Base-by-base conservation (phyloP, 2,113 vertebrate genomes). In the Edolisoma coerulescens region DNA sequence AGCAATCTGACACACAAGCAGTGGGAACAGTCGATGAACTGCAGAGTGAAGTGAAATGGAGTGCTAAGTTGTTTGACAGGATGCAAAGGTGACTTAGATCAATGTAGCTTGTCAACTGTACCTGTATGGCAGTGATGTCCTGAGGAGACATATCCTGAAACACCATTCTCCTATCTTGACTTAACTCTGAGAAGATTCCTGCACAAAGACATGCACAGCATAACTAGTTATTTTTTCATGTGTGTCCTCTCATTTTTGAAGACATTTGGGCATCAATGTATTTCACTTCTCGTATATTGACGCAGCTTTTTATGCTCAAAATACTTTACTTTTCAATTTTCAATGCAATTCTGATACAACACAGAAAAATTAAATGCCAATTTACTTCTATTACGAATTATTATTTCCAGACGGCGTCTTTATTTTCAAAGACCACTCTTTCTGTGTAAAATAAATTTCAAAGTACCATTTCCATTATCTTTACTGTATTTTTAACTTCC, bases 51-150 rank as follows among this genome's bases (percentile, higher is more conserved):
- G 41, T 45, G 91, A 82, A 71, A 82, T 21, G 50, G 26, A 93
- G 81, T 75, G 64, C 50, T 61, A 78, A 84, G 73, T 9, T 92
- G 59, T 90, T 81, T 93, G 89, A 84, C 93, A 94, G 90, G 42
- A 70, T 61, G 76, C 57, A 90, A n/a, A 83, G 79, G 79, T 86
- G 83, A 76, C 68, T 73, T 69, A 69, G 54, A 59, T 89, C 60
- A 87, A 27, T 26, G n/a, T 24, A 33, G n/a, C 59, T 89, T 84
- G 60, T 89, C 84, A 89, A 2, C 42, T 67, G 10, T 67, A 22
- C 57, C 59, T 67, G 21, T 42, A 39, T 47, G 60, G 27, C 84
- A 81, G 39, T 17, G 39, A 67, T 78, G 80, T 84, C 45, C 73
- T 70, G 41, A 90, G 63, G 54, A 95, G 45, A 84, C 26, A 64